phyloP scores from a whole-genome alignment of 2,888 invertebrate genomes.

The Orchestes rusci region DNA sequence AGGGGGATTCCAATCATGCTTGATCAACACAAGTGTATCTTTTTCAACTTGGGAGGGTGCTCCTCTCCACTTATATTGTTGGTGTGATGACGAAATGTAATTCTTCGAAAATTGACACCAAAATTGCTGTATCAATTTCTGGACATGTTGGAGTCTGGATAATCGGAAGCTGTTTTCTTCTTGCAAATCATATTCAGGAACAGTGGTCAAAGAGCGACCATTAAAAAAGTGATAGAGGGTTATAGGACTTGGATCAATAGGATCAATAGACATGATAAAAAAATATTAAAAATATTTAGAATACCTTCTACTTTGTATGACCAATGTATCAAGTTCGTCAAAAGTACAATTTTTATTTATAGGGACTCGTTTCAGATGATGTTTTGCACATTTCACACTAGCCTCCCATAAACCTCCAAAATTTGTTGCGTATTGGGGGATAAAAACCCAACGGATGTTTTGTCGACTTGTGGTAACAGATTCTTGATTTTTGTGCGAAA shows the following conservation, averaged over 20 bases:
- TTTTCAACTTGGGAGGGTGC: neutral
- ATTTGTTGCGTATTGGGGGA: constrained; percentile 24
- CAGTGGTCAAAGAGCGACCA: neutral
- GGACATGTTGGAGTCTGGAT: neutral
- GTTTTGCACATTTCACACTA: constrained; percentile 23
- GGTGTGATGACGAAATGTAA: neutral
- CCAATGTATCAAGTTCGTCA: neutral
- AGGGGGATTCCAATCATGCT: neutral
- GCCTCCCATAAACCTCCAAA: constrained; percentile 16
- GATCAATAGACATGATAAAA: neutral
- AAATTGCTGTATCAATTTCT: neutral
- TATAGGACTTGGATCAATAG: neutral
- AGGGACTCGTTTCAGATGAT: constrained; percentile 19
- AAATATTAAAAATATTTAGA: neutral
- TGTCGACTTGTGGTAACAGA: neutral
- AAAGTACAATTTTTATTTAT: constrained; percentile 12
- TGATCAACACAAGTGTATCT: neutral
- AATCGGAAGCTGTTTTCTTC: neutral
- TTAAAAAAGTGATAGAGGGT: neutral
- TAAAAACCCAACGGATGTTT: constrained; percentile 20
- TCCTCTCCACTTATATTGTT: neutral
- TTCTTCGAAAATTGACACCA: neutral
- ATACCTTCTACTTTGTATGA: neutral
- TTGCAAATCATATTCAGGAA: neutral
- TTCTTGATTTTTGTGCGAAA: constrained; percentile 4